These are phyloP conservation scores for Hippocampus guttulatus DNA, from an alignment of 2,113 vertebrate species.

Conservation along the genomic window DNA sequence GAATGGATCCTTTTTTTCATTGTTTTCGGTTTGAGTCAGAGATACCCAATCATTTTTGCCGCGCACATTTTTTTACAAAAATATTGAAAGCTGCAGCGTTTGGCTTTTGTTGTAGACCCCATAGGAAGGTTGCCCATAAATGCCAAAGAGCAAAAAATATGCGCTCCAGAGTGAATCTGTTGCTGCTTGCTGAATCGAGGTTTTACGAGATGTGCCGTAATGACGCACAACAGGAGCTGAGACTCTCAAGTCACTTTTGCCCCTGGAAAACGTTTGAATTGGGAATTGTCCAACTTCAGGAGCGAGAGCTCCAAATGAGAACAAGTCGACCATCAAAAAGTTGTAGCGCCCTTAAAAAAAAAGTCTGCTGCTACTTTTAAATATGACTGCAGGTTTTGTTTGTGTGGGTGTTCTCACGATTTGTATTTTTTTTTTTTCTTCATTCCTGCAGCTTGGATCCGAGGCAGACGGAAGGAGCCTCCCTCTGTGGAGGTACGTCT, in stretches of 20 bases:
- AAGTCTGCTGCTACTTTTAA: conserved; percentile 35
- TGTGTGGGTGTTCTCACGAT: conserved; percentile 61
- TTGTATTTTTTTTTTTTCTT: conserved; percentile 29
- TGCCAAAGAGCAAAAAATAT: too few relatives aligned
- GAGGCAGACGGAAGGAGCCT: conserved; percentile 85
- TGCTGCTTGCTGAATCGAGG: neutral
- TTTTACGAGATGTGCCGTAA: neutral
- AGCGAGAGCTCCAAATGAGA: neutral
- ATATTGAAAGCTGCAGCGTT: too few relatives aligned
- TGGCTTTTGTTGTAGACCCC: too few relatives aligned
- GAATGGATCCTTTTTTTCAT: conserved; percentile 21
- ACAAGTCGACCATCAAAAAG: neutral
- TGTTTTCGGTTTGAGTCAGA: too few relatives aligned
- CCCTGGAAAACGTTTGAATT: neutral
- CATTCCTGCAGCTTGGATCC: conserved; percentile 87
- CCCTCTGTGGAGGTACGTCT: conserved; percentile 84
- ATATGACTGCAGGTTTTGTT: conserved; percentile 61
- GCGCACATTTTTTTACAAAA: too few relatives aligned
- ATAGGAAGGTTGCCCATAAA: too few relatives aligned
- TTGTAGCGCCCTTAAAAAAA: neutral
- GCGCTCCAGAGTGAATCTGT: too few relatives aligned
- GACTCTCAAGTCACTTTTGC: neutral
- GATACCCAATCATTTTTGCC: too few relatives aligned
- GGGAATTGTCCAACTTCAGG: neutral
- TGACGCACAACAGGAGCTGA: neutral